A percentile compares a stretch with the other conserved stretches of the same genome.
Evolutionary conservation across 2,888 invertebrate genomes (phyloP).

Genomic region (Drosophila macrospina): DNA sequence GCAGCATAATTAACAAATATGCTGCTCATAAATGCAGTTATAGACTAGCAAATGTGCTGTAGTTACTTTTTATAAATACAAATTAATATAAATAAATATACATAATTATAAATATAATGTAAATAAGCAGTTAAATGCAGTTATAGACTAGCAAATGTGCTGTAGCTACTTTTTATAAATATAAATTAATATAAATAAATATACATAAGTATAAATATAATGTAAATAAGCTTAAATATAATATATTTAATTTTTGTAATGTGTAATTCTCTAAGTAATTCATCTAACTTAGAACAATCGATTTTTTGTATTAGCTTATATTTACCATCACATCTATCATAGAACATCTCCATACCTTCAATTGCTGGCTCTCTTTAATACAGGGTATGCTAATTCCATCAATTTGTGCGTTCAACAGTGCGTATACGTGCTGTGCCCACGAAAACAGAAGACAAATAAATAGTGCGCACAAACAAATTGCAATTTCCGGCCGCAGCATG

Average conservation of each 20-base stretch:
- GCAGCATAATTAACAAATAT: conserved; percentile 22
- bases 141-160: no score
- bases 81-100: neutral
- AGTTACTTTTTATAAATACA: neutral
- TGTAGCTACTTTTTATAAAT: neutral
- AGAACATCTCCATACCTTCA: no score
- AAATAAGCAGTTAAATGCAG: no score
- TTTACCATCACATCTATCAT: no score
- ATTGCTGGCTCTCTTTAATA: no score
- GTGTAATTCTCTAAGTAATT: no score
- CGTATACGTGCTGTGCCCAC: conserved; percentile 40
- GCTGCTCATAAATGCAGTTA: neutral
- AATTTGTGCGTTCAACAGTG: conserved; percentile 33
- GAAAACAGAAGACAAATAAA: conserved; percentile 17
- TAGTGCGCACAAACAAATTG: conserved; percentile 33
- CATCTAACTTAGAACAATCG: no score
- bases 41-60: conserved; percentile 10
- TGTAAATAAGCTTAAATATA: no score
- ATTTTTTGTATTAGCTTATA: no score
- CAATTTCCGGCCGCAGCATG: conserved; percentile 69
- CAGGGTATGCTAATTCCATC: conserved; percentile 4
- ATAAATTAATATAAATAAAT: neutral
- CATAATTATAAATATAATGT: neutral
- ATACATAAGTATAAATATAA: neutral
- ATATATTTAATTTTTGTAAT: no score